Conservation (phyloP, 2,888 invertebrate species). For the Himalopsyche japonica region DNA sequence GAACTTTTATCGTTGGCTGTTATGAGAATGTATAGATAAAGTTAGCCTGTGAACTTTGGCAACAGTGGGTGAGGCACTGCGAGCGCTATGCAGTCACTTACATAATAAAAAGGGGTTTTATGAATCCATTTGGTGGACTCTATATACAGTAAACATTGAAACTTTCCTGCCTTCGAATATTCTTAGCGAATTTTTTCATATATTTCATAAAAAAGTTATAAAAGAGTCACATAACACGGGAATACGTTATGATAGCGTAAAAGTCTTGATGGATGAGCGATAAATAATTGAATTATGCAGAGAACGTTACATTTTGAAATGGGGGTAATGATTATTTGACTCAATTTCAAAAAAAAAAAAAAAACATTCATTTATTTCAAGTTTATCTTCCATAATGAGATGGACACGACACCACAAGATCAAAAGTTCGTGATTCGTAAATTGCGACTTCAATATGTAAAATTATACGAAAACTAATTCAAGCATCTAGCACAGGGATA, state of each 20-base stretch:
- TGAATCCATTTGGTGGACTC: constrained; percentile 19
- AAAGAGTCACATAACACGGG: not conserved
- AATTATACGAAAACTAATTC: too few relatives aligned
- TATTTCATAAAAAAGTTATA: constrained; percentile 3
- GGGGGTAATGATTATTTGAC: too few relatives aligned
- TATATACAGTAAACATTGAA: constrained; percentile 29
- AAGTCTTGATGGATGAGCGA: not conserved
- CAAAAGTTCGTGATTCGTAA: too few relatives aligned
- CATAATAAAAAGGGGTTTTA: constrained; percentile 29
- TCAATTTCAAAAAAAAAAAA: too few relatives aligned
- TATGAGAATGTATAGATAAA: not conserved
- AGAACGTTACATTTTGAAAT: not conserved
- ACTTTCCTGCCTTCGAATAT: constrained; percentile 10
- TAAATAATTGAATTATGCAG: not conserved
- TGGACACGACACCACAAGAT: too few relatives aligned
- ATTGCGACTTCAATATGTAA: too few relatives aligned
- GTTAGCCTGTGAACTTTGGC: not conserved
- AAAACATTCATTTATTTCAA: not conserved
- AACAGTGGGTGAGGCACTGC: not conserved
- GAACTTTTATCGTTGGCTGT: not conserved
- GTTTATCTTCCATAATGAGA: not conserved
- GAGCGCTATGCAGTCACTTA: not conserved
- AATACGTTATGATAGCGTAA: not conserved
- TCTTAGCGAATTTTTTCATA: not conserved
- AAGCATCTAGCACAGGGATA: too few relatives aligned